Percentiles rank a stretch among this genome's conserved stretches.
phyloP scores from a whole-genome alignment of 1,140 invertebrate genomes.

The Cephus cinctus region DNA sequence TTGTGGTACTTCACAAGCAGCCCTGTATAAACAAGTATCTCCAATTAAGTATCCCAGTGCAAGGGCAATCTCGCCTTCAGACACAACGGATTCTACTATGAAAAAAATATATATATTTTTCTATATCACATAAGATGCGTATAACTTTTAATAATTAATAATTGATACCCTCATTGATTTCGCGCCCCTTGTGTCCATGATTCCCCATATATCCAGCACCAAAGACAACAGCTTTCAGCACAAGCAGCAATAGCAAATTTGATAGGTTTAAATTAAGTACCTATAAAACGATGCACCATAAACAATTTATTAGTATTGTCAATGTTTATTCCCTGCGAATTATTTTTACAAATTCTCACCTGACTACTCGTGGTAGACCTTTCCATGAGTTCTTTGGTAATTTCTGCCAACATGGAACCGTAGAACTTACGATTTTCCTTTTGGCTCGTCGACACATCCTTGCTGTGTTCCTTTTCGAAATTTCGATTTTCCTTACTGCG shows the following conservation, averaged over 20 bases:
- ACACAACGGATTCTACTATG: conserved; percentile 58
- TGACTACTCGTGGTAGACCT: conserved; percentile 65
- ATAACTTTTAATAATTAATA: too few species aligned
- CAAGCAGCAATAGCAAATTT: conserved; percentile 74
- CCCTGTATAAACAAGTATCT: conserved; percentile 72
- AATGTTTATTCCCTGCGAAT: neutral
- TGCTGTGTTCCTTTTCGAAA: conserved; percentile 12
- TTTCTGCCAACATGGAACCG: conserved; percentile 57
- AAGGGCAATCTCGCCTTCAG: conserved; percentile 66
- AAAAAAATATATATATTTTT: too few species aligned
- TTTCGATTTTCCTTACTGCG: conserved; percentile 21
- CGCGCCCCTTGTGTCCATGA: conserved; percentile 36
- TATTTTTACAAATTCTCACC: conserved; percentile 38
- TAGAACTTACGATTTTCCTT: too few species aligned
- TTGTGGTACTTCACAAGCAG: conserved; percentile 72
- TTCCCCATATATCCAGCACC: conserved; percentile 76
- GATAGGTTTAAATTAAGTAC: conserved; percentile 81
- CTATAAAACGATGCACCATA: conserved; percentile 45
- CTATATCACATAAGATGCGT: too few species aligned
- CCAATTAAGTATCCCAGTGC: conserved; percentile 71
- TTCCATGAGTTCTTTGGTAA: conserved; percentile 66
- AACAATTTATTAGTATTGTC: conserved; percentile 3
- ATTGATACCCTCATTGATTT: conserved; percentile 37
- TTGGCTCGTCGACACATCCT: too few species aligned
- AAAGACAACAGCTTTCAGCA: conserved; percentile 79